Base-by-base conservation (phyloP, 2,113 vertebrate genomes). In the Formicarius rufipectus region DNA sequence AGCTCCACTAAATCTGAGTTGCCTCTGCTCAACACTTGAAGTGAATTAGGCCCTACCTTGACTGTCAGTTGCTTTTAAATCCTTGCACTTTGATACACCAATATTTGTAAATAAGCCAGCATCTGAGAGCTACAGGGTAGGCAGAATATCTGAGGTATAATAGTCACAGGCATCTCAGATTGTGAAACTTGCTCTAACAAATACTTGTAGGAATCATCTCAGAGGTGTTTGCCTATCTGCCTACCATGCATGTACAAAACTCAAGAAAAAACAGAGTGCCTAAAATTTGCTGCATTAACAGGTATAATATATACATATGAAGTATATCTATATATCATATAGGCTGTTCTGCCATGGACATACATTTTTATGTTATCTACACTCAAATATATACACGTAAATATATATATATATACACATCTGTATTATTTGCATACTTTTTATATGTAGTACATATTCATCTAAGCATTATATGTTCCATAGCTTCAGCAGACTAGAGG, bases 401-500 rank as follows among this genome's bases (percentile, higher is more conserved):
- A 50, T 16, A 39, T 18, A 53, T 37, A 76, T n/a, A 40, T 42
- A 50, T 14, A 72, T 16, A 63, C 3, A 66, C 14, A 52, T 53
- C 67, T 92, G 71, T 78, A 64, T 49, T 59, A 94, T 83, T 68
- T 90, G 45, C 60, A 67, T 79, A 50, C 39, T 82, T 95, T 33
- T 86, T 49, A 7, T 49, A 42, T 27, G 53, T 39, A 88, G 44
- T 49, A 84, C 62, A 14, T 69, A 39, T 71, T 93, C 45, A 74
- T 95, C 3, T 12, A 92, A 95, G 88, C 89, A 23, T 35, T 93
- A 9, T 42, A 47, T 79, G 78, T 89, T 81, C 82, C 94, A 44
- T 53, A 82, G 84, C 89, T 96, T 97, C 90, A 88, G 93, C 94
- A 88, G 91, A 91, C 90, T 84, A 97, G 90, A 97, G 97, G 95